Evolutionary conservation across 1,140 invertebrate genomes (phyloP), one percentile per base, ranked within the genome.

Genomic region (Stratiolaelaps scimitus): DNA sequence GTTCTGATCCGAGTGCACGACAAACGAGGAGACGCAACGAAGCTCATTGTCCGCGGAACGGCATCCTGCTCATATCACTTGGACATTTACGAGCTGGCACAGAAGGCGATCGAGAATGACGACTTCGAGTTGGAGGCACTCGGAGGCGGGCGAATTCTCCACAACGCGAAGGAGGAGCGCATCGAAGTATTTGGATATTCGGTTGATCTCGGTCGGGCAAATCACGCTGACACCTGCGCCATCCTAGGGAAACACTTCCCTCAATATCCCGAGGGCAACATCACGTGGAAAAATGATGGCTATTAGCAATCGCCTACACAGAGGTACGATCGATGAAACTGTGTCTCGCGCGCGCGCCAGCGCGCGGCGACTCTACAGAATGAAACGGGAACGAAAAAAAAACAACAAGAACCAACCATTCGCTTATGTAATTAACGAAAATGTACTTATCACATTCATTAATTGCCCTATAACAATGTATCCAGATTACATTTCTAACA

Each of bases 131-230:
- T 48, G 40, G 43, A 47, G 15, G 20, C 23, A 29, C 46, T 47
- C 6, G 64, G 64, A 6, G 64, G 64, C 30, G 64, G 67, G 0
- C 26, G 64, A 30, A 65, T 65, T 4, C 17, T 47, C 2, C 66
- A 67, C 45, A 60, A 67, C 2, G 48, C 66, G 0, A 44, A 67
- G 19, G 43, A 67, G n/a, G 43, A 67, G 28, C 53, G 43, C 13
- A 65, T 67, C 20, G 20, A 47, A 15, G 66, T 67, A 7, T 67
- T 43, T 29, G 66, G 66, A 1, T 67, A 67, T 67, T 67, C 66
- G 23, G 46, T 67, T 43, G 56, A 60, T 6, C 60, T 64, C 29
- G 66, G 66, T 17, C 26, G n/a, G 20, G 56, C 56, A 17, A 40
- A 64, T 43, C 65, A 64, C 15, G 43, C 47, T 6, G 23, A 65